Base-by-base conservation (phyloP, 2,113 vertebrate genomes). In the Natator depressus region DNA sequence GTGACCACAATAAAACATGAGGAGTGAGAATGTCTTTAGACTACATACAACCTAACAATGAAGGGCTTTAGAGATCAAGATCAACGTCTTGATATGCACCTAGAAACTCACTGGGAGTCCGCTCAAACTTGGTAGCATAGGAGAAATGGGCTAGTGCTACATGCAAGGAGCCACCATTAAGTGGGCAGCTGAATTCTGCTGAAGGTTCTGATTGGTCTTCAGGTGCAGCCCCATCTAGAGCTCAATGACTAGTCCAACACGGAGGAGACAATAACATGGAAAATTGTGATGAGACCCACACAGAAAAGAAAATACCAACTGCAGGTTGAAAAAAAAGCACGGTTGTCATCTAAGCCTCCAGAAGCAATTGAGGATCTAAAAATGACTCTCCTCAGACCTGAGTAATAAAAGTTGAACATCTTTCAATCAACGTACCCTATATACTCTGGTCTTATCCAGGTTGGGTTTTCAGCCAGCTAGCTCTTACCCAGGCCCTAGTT, bases 361-460 rank as follows among this genome's bases (percentile, higher is more conserved):
- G 19, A 17, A 79, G 81, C 55, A 53, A 46, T 57, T 83, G 16
- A 93, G 8, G 35, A 78, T 47, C 82, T 50, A 84, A 93, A 62
- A 87, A 87, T 6, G 31, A 84, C n/a, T 82, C 31, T 50, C 85
- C 93, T 82, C 49, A 91, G 89, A 86, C 22, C 42, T 69, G 49
- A 54, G 13, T 7, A 90, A 42, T 25, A 89, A 82, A 82, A 89
- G 35, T 35, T 81, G 42, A 16, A 16, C 1, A 0, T 87, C 27
- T 88, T 81, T 80, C 69, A 85, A 11, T 62, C 84, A 78, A 51
- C 38, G 80, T 5, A 91, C 1, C 0, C 35, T 35, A 65, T 6
- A 25, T 76, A 42, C 54, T 69, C 78, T 35, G 13, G 79, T 1
- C 0, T 88, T 85, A 47, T 3, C n/a, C 38, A 59, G 69, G 3